Percentiles rank a stretch among this genome's conserved stretches.
Conservation (phyloP, 2,113 vertebrate genomes). For the Pavo muticus region DNA sequence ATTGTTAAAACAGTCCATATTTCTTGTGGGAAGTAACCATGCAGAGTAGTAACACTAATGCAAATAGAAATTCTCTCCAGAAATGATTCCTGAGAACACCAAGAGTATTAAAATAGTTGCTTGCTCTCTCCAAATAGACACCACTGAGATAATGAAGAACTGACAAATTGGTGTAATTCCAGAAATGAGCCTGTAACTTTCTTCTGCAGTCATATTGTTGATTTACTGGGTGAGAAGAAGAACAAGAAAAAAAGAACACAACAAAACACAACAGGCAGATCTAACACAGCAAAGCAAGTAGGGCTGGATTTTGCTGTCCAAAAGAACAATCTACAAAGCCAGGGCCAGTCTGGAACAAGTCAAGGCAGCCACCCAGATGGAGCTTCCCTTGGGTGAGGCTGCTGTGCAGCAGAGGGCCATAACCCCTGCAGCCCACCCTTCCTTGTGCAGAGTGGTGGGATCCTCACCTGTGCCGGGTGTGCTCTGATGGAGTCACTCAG, state of each 20-base stretch:
- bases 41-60: conserved; percentile 59
- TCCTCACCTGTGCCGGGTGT: neutral
- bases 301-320: neutral
- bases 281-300: neutral
- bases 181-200: neutral
- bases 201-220: neutral
- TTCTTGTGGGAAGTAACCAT: conserved; percentile 58
- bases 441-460: neutral
- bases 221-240: neutral
- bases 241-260: neutral
- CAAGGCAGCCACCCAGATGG: neutral
- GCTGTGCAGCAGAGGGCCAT: neutral
- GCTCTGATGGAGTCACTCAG: neutral
- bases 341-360: neutral
- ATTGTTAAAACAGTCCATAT: conserved; percentile 61
- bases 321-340: neutral
- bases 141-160: neutral
- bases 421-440: neutral
- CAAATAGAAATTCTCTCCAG: conserved; percentile 55
- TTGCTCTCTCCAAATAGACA: conserved; percentile 39
- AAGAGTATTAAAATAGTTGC: conserved; percentile 44
- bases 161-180: neutral
- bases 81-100: conserved; percentile 48
- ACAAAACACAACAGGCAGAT: neutral
- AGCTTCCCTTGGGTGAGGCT: neutral